Conservation (phyloP, 1,140 invertebrate genomes). For the Grapholita molesta region DNA sequence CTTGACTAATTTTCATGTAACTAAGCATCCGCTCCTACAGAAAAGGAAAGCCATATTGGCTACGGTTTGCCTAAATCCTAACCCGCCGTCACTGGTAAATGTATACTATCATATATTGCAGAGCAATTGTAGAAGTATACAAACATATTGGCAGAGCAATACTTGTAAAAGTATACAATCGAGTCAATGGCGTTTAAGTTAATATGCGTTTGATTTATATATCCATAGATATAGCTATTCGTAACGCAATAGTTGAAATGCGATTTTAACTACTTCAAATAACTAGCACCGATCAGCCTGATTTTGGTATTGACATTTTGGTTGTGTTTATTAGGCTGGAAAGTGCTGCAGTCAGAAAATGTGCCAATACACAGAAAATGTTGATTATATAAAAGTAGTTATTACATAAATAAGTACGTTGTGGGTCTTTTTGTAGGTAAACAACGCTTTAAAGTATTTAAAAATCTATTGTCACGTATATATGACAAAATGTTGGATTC, state of each 20-base stretch:
- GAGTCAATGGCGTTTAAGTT: not conserved
- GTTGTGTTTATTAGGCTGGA: not conserved
- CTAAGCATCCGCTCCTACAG: too few relatives aligned
- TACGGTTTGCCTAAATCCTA: too few relatives aligned
- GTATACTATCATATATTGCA: too few relatives aligned
- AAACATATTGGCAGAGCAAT: too few relatives aligned
- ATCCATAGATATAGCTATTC: slow-evolving; percentile 60
- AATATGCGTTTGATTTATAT: slow-evolving; percentile 63
- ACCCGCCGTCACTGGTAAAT: too few relatives aligned
- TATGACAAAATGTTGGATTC: slow-evolving; percentile 1
- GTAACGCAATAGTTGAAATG: slow-evolving; percentile 41
- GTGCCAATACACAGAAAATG: slow-evolving; percentile 65
- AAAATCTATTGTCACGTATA: not conserved
- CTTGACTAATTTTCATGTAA: too few relatives aligned
- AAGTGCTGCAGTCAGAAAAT: slow-evolving; percentile 45
- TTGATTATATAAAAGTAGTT: slow-evolving; percentile 66
- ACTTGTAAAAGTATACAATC: too few relatives aligned
- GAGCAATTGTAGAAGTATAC: too few relatives aligned
- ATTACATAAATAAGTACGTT: slow-evolving; percentile 65
- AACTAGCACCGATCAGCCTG: slow-evolving; percentile 24
- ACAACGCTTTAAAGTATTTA: not conserved
- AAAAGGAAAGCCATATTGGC: too few relatives aligned
- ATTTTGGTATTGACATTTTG: not conserved
- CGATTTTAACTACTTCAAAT: slow-evolving; percentile 34
- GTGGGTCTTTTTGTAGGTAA: slow-evolving; percentile 15